Conservation (phyloP, 2,113 vertebrate species). For the Oncorhynchus clarkii region DNA sequence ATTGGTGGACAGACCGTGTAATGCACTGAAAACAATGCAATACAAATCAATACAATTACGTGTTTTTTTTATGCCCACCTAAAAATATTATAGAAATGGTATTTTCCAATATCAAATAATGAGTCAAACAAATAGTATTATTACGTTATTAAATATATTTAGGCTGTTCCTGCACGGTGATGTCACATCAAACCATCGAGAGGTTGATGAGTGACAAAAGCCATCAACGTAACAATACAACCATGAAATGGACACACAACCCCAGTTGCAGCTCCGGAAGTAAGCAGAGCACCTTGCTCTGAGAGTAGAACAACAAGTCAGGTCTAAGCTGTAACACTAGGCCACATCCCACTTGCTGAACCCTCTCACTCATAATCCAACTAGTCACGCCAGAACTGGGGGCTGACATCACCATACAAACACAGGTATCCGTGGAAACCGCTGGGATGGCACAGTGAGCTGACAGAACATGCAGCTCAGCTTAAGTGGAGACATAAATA, state of each 20-base stretch:
- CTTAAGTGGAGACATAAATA: slow-evolving; percentile 42
- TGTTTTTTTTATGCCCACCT: background rate
- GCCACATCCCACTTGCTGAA: slow-evolving; percentile 31
- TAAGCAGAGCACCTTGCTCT: too few species aligned
- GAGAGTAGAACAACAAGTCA: too few species aligned
- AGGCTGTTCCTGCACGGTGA: background rate
- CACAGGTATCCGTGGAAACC: slow-evolving; percentile 54
- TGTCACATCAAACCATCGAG: background rate
- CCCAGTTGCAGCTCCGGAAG: too few species aligned
- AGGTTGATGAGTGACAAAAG: too few species aligned
- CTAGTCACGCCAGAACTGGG: slow-evolving; percentile 40
- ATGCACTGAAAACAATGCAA: slow-evolving; percentile 1
- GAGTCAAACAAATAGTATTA: background rate
- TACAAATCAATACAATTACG: background rate
- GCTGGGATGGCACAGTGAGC: slow-evolving; percentile 46
- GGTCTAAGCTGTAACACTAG: background rate
- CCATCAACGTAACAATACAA: too few species aligned
- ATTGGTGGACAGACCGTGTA: slow-evolving; percentile 4
- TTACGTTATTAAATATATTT: background rate
- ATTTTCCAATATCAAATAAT: background rate
- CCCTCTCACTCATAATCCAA: slow-evolving; percentile 50
- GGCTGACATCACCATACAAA: slow-evolving; percentile 38
- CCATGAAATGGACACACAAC: too few species aligned
- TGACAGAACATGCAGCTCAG: slow-evolving; percentile 44
- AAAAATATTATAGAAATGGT: background rate